Conservation (phyloP, 2,113 vertebrate genomes). For the Periophthalmus modestus region DNA sequence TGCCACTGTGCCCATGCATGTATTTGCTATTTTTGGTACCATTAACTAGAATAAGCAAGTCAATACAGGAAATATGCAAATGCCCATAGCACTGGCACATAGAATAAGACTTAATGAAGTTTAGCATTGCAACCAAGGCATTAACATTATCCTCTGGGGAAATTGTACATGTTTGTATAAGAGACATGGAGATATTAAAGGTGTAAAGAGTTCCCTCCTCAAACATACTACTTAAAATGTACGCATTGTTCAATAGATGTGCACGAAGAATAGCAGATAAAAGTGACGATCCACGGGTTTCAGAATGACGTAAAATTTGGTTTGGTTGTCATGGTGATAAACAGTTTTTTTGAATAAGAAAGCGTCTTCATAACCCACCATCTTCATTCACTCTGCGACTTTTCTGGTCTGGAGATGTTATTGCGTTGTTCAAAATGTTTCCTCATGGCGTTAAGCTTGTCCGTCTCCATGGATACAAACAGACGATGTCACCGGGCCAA, state of each 20-base stretch:
- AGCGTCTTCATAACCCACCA: no score
- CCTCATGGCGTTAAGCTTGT: no score
- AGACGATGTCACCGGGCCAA: no score
- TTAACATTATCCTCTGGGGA: conserved; percentile 22
- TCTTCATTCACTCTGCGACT: no score
- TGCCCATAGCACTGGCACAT: background rate
- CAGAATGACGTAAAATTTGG: no score
- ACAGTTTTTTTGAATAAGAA: no score
- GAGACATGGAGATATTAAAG: conserved; percentile 14
- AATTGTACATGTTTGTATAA: background rate
- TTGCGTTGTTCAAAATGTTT: no score
- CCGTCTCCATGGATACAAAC: no score
- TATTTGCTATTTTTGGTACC: conserved; percentile 24
- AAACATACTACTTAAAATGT: conserved; percentile 7
- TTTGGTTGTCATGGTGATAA: no score
- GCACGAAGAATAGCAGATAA: no score
- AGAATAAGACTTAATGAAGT: conserved; percentile 35
- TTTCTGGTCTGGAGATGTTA: no score
- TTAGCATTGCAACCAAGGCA: conserved; percentile 9
- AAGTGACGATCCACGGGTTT: no score
- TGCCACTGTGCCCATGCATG: background rate
- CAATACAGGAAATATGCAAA: conserved; percentile 4
- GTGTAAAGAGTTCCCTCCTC: background rate
- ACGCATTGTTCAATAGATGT: background rate
- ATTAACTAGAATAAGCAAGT: conserved; percentile 21